Percentiles rank a stretch among this genome's conserved stretches.
Evolutionary conservation across 2,888 invertebrate genomes (phyloP).

Genomic region (Troides oblongomaculatus): DNA sequence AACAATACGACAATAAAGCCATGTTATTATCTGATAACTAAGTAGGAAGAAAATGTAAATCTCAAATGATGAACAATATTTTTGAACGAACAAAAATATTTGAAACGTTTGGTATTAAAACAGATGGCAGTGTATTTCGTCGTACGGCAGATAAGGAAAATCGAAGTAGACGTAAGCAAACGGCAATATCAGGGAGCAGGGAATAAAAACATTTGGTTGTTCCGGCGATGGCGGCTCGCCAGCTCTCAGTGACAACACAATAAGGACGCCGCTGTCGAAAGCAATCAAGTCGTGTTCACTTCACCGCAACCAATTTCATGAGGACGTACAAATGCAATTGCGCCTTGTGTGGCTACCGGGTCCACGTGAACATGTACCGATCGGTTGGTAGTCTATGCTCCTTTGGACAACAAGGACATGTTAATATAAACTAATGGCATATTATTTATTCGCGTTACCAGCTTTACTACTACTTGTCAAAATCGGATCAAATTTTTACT

Average conservation of each 20-base stretch:
- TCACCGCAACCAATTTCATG: slow-evolving; percentile 56
- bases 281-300: slow-evolving; percentile 64
- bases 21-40: background rate
- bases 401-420: background rate
- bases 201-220: slow-evolving; percentile 52
- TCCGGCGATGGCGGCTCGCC: slow-evolving; percentile 63
- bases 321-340: slow-evolving; percentile 39
- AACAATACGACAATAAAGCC: background rate
- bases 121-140: slow-evolving; percentile 28
- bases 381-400: slow-evolving; percentile 17
- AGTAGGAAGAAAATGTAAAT: background rate
- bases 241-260: slow-evolving; percentile 68
- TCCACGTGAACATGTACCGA: slow-evolving; percentile 20
- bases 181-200: slow-evolving; percentile 60
- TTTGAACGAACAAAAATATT: slow-evolving; percentile 6
- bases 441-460: background rate
- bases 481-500: too few relatives aligned
- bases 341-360: slow-evolving; percentile 32
- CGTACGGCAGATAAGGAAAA: slow-evolving; percentile 44
- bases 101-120: slow-evolving; percentile 12
- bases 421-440: background rate
- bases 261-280: slow-evolving; percentile 68
- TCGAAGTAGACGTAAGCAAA: slow-evolving; percentile 54
- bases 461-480: too few relatives aligned
- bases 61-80: background rate